A percentile compares a stretch with the other conserved stretches of the same genome.
Evolutionary conservation across 2,797 vertebrate species (phyloP).

Genomic region (Gymnodraco acuticeps): DNA sequence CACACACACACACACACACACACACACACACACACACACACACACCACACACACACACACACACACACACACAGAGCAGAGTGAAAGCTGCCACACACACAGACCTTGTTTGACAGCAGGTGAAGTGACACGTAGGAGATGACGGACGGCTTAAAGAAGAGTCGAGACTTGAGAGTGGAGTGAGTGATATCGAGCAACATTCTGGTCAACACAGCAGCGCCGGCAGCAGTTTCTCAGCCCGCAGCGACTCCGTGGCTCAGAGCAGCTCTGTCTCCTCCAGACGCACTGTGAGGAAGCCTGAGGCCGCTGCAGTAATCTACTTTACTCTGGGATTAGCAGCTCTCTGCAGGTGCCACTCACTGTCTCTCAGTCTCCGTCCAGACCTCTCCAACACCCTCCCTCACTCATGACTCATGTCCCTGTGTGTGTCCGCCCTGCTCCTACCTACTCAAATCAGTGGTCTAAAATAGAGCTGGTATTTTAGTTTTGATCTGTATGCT

Average conservation of each 20-base stretch:
- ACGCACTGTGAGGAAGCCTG: conserved; percentile 39
- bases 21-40: not conserved
- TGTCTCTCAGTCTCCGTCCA: conserved; percentile 16
- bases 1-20: not conserved
- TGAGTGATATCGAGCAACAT: conserved; percentile 31
- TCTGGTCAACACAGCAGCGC: conserved; percentile 30
- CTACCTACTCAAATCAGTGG: not conserved
- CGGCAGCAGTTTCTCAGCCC: conserved; percentile 43
- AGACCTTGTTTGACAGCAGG: not conserved
- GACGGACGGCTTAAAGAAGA: conserved; percentile 30
- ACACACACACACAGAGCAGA: not conserved
- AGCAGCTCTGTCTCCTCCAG: conserved; percentile 62
- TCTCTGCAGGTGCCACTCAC: conserved; percentile 60
- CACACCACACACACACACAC: not conserved
- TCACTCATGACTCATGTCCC: conserved; percentile 21
- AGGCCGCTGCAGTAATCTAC: conserved; percentile 69
- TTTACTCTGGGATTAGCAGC: conserved; percentile 71
- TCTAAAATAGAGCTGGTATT: not conserved
- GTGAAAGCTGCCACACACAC: too few relatives aligned
- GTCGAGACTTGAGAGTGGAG: conserved; percentile 1
- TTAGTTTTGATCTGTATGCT: not conserved
- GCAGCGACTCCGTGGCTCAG: conserved; percentile 54
- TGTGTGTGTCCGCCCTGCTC: not conserved
- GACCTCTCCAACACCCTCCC: conserved; percentile 18
- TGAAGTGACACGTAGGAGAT: conserved; percentile 8